Base-by-base conservation (phyloP, 2,113 vertebrate species). In the Illadopsis cleaveri region DNA sequence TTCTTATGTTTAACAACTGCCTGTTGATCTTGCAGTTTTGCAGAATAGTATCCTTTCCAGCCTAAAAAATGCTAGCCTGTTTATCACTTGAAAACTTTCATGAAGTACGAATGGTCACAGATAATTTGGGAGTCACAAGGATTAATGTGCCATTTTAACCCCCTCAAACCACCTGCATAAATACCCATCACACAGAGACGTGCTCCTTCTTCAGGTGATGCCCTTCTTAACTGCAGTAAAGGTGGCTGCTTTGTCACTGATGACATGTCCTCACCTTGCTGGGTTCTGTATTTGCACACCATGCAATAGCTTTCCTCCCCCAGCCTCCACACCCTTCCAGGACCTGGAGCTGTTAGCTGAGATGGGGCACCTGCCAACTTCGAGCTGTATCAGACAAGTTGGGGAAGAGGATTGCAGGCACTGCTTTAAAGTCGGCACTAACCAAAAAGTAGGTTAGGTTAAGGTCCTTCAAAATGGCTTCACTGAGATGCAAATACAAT, bases 361-460 rank as follows among this genome's bases (percentile, higher is more conserved):
- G 69, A 30, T 47, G 48, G 11, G 6, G 12, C 51, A 62, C 33
- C 50, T 71, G 54, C 45, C 45, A 13, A 0, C 30, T 56, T 37
- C 0, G 1, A 5, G 35, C 37, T 8, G 22, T 33, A 5, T 30
- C 21, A 19, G n/a, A 16, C n/a, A 27, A 65, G 23, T 1, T 56
- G 69, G 53, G 35, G 16, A 42, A 56, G 64, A 78, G n/a, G 48
- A 37, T 62, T 58, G 44, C 30, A 38, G 48, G 13, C 7, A 5
- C 50, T 35, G 72, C 72, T 81, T 40, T 86, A 2, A 62, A 38
- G 57, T 33, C 0, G 0, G n/a, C 6, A 2, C 23, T 69, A 44
- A 47, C 27, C 8, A 12, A 45, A 9, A 2, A 44, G 10, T 25
- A 17, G 40, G 5, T 42, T 48, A 51, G 35, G 14, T 54, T 71